Conservation (phyloP, 2,797 vertebrate genomes). For the Dromococcyx pavoninus region DNA sequence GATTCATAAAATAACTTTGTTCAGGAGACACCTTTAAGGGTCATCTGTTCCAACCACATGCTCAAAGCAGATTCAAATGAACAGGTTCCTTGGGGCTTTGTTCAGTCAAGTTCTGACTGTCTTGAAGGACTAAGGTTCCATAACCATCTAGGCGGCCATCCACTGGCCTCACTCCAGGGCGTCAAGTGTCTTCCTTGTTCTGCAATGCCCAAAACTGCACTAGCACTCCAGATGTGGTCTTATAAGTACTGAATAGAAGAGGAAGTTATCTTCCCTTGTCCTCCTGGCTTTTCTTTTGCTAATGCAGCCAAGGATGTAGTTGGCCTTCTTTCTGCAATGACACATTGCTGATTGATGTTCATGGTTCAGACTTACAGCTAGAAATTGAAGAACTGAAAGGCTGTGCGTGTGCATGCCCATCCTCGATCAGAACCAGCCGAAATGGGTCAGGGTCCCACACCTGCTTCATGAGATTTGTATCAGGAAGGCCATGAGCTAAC, state of each 20-base stretch:
- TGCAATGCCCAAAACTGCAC: not conserved
- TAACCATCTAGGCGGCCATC: not conserved
- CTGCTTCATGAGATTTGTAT: not conserved
- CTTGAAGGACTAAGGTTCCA: not conserved
- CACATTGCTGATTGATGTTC: not conserved
- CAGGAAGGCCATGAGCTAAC: not conserved
- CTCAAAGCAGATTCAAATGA: not conserved
- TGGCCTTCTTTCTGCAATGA: not conserved
- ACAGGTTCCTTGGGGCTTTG: not conserved
- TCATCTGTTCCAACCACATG: not conserved
- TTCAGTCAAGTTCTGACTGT: not conserved
- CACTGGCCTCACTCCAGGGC: not conserved
- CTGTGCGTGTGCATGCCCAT: not conserved
- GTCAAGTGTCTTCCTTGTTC: not conserved
- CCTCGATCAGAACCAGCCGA: not conserved
- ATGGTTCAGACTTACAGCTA: not conserved
- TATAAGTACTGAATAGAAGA: not conserved
- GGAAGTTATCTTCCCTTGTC: not conserved
- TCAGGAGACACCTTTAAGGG: not conserved
- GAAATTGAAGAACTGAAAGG: not conserved
- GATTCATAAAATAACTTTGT: not conserved
- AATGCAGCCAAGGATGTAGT: not conserved
- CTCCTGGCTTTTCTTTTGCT: not conserved
- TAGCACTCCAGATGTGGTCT: not conserved
- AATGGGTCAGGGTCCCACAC: not conserved